Percentiles rank a stretch among this genome's conserved stretches.
These are phyloP conservation scores for Mormoops blainvillei DNA, from an alignment of 2,113 vertebrate genomes.

Conservation along the genomic window DNA sequence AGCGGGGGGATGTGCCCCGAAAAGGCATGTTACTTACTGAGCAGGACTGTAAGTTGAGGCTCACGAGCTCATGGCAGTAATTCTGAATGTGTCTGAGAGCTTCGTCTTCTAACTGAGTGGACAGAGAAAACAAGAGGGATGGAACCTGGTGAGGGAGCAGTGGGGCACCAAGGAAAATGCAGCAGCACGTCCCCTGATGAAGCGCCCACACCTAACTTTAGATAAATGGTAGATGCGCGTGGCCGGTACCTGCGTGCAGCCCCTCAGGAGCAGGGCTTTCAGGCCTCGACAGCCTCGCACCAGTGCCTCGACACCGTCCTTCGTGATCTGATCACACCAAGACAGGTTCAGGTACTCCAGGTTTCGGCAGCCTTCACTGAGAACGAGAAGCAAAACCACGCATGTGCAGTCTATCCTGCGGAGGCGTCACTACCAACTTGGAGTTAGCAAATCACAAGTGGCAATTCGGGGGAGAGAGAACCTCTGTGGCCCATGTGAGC, in stretches of 20 bases:
- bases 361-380: slow-evolving; percentile 91
- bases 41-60: slow-evolving; percentile 93
- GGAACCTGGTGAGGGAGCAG: neutral
- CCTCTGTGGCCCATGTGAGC: rapidly evolving
- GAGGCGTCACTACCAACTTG: neutral
- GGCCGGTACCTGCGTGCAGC: slow-evolving; percentile 90
- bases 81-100: slow-evolving; percentile 92
- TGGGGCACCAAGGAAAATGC: neutral
- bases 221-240: neutral
- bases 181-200: neutral
- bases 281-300: slow-evolving; percentile 89
- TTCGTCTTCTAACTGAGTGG: slow-evolving; percentile 88
- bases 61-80: slow-evolving; percentile 91
- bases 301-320: slow-evolving; percentile 92
- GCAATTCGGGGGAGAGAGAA: neutral
- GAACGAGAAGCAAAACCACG: slow-evolving; percentile 48
- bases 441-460: neutral
- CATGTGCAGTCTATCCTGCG: neutral
- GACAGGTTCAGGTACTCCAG: slow-evolving; percentile 94
- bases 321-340: slow-evolving; percentile 94
- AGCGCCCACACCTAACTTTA: slow-evolving; percentile 4
- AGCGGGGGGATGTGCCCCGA: neutral
- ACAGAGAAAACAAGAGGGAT: slow-evolving; percentile 39
- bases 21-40: slow-evolving; percentile 81
- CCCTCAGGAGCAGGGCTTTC: slow-evolving; percentile 90